Base-by-base conservation (phyloP, 2,888 invertebrate species). In the Eulithis prunata region DNA sequence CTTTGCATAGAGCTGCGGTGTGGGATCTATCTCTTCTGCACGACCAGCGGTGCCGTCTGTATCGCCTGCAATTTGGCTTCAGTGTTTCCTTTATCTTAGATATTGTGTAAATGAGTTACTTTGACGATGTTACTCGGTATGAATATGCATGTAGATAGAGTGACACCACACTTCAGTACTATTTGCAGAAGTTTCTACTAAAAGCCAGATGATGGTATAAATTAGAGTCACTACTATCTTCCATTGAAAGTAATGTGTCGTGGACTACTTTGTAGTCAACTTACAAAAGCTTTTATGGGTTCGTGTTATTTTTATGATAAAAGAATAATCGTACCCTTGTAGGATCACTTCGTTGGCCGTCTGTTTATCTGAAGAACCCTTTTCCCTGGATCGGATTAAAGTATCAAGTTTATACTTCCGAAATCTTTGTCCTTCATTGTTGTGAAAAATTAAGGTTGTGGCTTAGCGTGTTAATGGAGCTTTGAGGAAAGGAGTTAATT, bases 71-170 rank as follows among this genome's bases (percentile, higher is more conserved):
- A 66, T 65, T 64, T 64, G 56, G 64, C 69, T 69, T 28, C 51
- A 69, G 68, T 71, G 71, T 70, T 69, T 66, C 68, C 64, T 67
- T 68, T 70, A 68, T 71, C 69, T 74, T 66, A 67, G 68, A 72
- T 72, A 71, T 71, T 71, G 71, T 73, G 73, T 69, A 70, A 71
- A 73, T 73, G 69, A 69, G 71, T 69, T 66, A 67, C 69, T 71
- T 71, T 64, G 66, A 70, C 58, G 67, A 45, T 66, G 66, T 70
- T 62, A 68, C 64, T 62, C 47, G 64, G 55, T 65, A 69, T 73
- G 69, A 71, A 71, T 73, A 71, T 73, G 70, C 62, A 73, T 73
- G 63, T 56, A 67, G 69, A 59, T 60, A 71, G 64, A 60, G 59
- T 68, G 68, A 61, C 63, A 56, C 60, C 58, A 57, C 45, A 53